A percentile compares a stretch with the other conserved stretches of the same genome.
Evolutionary conservation across 2,797 vertebrate species (phyloP).

Genomic region (Eulemur albifrons): DNA sequence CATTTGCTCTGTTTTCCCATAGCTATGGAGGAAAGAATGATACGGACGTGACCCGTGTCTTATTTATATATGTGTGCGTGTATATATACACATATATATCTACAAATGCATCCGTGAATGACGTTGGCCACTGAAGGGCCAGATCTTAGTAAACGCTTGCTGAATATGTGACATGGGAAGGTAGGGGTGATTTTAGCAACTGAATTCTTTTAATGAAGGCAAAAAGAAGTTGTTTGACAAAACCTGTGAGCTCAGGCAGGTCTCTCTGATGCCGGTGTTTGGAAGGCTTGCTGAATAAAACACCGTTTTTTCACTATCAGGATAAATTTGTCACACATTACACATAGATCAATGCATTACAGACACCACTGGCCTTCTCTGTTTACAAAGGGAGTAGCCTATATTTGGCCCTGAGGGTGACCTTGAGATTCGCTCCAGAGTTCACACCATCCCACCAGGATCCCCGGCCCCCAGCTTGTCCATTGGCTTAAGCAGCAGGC

Average conservation of each 20-base stretch:
- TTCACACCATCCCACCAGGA: too few species aligned
- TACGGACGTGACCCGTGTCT: not conserved
- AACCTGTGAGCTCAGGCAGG: not conserved
- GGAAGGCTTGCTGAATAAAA: not conserved
- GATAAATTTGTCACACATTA: not conserved
- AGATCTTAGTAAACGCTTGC: not conserved
- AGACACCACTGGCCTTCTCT: not conserved
- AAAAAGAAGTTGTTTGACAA: not conserved
- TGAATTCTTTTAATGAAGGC: not conserved
- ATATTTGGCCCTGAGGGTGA: not conserved
- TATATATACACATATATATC: too few species aligned
- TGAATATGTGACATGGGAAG: not conserved
- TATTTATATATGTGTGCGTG: too few species aligned
- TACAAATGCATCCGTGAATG: fast-evolving
- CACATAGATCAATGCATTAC: not conserved
- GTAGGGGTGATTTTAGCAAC: not conserved
- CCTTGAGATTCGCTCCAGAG: not conserved
- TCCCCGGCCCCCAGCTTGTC: not conserved
- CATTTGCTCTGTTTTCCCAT: not conserved
- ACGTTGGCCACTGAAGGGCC: fast-evolving
- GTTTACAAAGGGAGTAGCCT: not conserved
- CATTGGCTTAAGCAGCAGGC: not conserved
- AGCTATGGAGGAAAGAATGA: not conserved
- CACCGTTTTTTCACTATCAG: not conserved
- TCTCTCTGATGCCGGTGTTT: not conserved